Evolutionary conservation across 1,140 invertebrate species (phyloP), one percentile per base, ranked within the genome.

Genomic region (Aphis gossypii): DNA sequence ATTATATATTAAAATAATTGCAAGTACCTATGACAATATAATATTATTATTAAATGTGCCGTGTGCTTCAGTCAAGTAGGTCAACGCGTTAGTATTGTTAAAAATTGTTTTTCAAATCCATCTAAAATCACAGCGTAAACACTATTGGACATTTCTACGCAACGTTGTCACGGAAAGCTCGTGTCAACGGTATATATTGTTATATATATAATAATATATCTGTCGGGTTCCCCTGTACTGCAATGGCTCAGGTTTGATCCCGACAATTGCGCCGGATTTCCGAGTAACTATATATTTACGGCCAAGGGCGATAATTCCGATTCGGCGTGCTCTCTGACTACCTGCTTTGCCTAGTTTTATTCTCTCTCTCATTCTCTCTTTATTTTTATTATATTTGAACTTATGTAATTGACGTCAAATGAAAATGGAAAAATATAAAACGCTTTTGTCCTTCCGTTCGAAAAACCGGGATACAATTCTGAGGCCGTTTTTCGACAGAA

Each of bases 351-450:
- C 60, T 41, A 76, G 92, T 44, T 86, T 86, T 84, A 54, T 56
- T 51, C 35, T 35, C 5, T 44, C 46, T 30, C 35, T 92, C 41
- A n/a, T 25, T 68, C 2, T 91, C 20, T 46, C 48, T 76, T 44
- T 25, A 46, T 20, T 91, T 54, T 54, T 93, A 84, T 93, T 86
- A 44, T 86, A 93, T 93, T 93, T 86, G 82, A 93, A 93, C 76
- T 84, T 56, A 20, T 93, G 46, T 93, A 93, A 93, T 93, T 86
- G 82, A 83, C 76, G 82, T 48, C 11, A 38, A 86, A 54, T 54
- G 84, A 93, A 93, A 86, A 56, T 25, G 76, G 21, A 23, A 46
- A 92, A 93, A 82, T 48, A 82, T 84, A 7, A 86, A 51, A 86
- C 56, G 76, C 44, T 93, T 92, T 93, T 93, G 4, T 92, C 56